phyloP scores from a whole-genome alignment of 2,113 vertebrate genomes.

The Campylomormyrus numenius region DNA sequence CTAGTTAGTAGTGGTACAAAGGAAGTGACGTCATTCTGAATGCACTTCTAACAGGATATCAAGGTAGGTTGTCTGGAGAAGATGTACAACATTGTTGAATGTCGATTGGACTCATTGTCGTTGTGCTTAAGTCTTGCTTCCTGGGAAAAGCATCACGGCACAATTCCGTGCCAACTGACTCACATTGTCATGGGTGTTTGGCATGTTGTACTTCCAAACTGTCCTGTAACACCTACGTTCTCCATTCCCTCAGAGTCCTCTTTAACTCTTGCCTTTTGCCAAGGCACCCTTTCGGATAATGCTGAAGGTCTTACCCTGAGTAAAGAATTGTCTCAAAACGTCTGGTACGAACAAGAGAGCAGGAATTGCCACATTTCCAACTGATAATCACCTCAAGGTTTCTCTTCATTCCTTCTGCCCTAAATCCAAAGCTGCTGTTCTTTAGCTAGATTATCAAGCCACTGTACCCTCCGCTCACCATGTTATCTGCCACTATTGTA shows the following conservation, averaged over 20 bases:
- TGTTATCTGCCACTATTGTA: background rate
- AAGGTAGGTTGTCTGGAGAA: background rate
- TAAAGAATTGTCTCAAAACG: slow-evolving; percentile 8
- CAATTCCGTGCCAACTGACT: background rate
- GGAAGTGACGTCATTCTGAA: background rate
- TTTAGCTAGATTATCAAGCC: background rate
- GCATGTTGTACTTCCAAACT: background rate
- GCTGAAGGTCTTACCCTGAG: slow-evolving; percentile 13
- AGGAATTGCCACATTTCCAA: background rate
- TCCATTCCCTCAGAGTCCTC: background rate
- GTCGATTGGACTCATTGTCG: background rate
- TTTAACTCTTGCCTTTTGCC: background rate
- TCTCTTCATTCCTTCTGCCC: background rate
- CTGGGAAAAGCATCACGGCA: background rate
- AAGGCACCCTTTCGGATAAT: background rate
- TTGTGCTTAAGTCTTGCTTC: background rate
- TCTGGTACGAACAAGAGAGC: background rate
- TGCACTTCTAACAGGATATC: background rate
- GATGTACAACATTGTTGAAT: background rate
- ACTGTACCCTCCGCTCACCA: background rate
- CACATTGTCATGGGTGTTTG: background rate
- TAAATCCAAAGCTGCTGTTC: background rate
- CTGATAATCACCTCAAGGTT: background rate
- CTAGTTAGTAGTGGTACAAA: background rate
- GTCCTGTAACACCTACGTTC: background rate